phyloP scores from a whole-genome alignment of 2,888 invertebrate genomes.

The Ecliptopera silaceata region DNA sequence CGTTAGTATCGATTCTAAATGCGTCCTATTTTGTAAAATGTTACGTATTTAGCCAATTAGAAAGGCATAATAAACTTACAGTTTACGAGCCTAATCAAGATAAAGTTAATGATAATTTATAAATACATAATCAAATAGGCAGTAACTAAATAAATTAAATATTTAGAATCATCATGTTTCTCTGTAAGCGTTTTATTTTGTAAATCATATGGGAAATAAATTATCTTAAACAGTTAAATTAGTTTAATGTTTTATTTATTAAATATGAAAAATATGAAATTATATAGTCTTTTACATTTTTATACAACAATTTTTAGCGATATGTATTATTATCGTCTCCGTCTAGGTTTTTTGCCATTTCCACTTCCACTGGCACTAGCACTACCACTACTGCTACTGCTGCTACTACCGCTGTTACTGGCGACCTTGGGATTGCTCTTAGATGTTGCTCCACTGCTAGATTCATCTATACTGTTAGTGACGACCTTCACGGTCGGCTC shows the following conservation, averaged over 20 bases:
- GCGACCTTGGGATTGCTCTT: conserved; percentile 8
- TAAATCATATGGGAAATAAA: no score
- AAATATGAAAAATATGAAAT: no score
- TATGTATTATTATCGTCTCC: background rate
- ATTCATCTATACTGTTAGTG: conserved; percentile 26
- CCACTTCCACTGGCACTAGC: background rate
- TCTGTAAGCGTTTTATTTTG: no score
- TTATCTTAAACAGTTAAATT: background rate
- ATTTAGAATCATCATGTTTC: no score
- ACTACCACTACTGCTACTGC: background rate
- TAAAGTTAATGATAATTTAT: background rate
- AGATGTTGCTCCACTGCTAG: background rate
- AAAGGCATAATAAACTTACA: background rate
- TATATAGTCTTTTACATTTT: no score
- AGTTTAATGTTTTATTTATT: no score
- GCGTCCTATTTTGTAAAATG: background rate
- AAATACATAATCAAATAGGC: background rate
- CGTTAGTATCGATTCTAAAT: conserved; percentile 1
- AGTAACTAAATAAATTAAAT: background rate
- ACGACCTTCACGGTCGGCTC: conserved; percentile 34
- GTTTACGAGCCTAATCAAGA: background rate
- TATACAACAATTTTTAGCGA: no score
- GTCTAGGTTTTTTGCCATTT: background rate
- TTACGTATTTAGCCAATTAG: background rate
- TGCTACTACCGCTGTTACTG: conserved; percentile 15